phyloP scores from a whole-genome alignment of 2,888 invertebrate genomes.

The Craniophora ligustri region DNA sequence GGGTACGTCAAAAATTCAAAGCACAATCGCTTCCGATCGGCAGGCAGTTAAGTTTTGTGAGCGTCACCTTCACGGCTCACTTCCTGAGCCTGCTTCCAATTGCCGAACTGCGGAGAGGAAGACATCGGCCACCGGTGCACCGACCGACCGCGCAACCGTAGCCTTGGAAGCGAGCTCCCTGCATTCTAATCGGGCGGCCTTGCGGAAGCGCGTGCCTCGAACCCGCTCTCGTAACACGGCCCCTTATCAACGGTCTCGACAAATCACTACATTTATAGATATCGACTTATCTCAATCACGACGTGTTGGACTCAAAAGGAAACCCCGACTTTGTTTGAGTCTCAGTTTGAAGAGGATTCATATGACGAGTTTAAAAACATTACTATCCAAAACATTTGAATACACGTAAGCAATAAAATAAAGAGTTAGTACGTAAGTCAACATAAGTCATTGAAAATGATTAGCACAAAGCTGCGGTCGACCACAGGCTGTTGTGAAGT shows the following conservation, averaged over 20 bases:
- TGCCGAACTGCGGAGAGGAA: conserved; percentile 79
- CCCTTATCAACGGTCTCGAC: conserved; percentile 71
- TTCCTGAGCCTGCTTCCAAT: conserved; percentile 81
- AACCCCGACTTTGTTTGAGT: conserved; percentile 19
- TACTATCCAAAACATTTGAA: neutral
- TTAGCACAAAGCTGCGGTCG: conserved; percentile 67
- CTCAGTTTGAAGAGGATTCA: conserved; percentile 13
- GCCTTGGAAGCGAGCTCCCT: conserved; percentile 87
- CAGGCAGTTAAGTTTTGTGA: conserved; percentile 71
- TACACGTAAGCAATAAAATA: conserved; percentile 1
- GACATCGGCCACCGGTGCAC: conserved; percentile 80
- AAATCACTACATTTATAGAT: conserved; percentile 58
- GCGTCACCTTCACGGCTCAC: conserved; percentile 81
- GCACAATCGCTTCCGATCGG: conserved; percentile 84
- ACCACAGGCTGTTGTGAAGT: conserved; percentile 64
- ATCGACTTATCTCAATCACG: conserved; percentile 43
- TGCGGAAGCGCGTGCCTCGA: conserved; percentile 85
- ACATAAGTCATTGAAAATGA: conserved; percentile 69
- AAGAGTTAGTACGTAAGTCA: conserved; percentile 57
- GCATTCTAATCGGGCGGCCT: conserved; percentile 87
- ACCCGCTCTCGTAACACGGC: conserved; percentile 80
- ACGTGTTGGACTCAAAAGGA: conserved; percentile 31
- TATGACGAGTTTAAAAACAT: neutral
- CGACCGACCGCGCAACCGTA: conserved; percentile 82
- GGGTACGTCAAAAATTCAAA: conserved; percentile 81